These are phyloP conservation scores for Lumbricus terrestris DNA, from an alignment of 2,888 invertebrate genomes.

Conservation along the genomic window DNA sequence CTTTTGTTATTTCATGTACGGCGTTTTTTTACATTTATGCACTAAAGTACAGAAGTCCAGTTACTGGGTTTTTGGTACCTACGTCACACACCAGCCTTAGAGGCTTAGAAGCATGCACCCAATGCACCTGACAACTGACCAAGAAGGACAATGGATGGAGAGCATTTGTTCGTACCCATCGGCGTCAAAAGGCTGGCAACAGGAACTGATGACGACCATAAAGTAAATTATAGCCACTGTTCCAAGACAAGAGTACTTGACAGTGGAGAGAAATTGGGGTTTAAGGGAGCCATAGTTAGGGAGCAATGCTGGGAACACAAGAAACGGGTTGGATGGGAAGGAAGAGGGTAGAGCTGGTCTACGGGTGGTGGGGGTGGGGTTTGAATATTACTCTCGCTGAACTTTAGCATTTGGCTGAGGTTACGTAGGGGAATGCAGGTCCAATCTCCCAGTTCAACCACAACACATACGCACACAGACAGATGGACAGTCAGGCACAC, in stretches of 20 bases:
- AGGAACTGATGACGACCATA: too few relatives aligned
- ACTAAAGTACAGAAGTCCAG: too few relatives aligned
- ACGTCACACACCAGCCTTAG: too few relatives aligned
- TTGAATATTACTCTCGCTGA: neutral
- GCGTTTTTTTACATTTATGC: too few relatives aligned
- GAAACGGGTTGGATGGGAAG: neutral
- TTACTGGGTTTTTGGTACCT: too few relatives aligned
- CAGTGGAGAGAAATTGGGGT: neutral
- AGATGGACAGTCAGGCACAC: neutral
- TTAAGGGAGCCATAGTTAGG: too few relatives aligned
- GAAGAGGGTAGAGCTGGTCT: neutral
- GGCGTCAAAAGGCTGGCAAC: too few relatives aligned
- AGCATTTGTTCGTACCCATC: too few relatives aligned
- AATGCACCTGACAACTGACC: too few relatives aligned
- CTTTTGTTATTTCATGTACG: too few relatives aligned
- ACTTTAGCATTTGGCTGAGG: neutral
- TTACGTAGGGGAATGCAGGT: neutral
- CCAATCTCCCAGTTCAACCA: neutral
- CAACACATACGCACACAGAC: neutral
- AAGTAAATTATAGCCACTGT: neutral
- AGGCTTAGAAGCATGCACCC: too few relatives aligned
- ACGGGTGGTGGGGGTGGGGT: too few relatives aligned
- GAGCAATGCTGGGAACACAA: neutral
- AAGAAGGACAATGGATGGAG: neutral
- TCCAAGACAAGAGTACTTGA: neutral